Evolutionary conservation across 2,888 invertebrate species (phyloP), one percentile per base, ranked within the genome.

Genomic region (Cheilosia impressa): DNA sequence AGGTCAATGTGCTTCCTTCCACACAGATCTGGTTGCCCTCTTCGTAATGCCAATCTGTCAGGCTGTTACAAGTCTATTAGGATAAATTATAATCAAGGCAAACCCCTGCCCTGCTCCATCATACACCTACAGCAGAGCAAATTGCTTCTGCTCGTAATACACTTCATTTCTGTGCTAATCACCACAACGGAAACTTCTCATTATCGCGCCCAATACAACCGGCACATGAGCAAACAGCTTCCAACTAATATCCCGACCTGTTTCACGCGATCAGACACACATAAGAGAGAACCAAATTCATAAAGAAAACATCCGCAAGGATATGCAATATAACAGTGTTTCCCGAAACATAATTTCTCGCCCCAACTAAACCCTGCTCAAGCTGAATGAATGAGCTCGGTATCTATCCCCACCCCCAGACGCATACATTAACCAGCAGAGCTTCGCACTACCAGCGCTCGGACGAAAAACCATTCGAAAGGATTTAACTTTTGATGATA

Each of bases 401-500:
- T 77, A 63, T 69, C 62, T 69, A 69, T 77, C 62, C 50, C 19
- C 31, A 15, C 63, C 31, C 41, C 55, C 41, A 66, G 47, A 53
- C 55, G 15, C 47, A 53, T 2, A 60, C 24, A 13, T 13, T 13
- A 38, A 0, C 13, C 13, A 38, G 4, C 13, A n/a, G 43, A 13
- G 24, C 52, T 47, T 60, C 62, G 50, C 58, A 78, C 31, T 31
- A 31, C 7, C 31, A 68, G n/a, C 65, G 52, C 50, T 73, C 24
- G 73, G 78, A 72, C 78, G 66, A 72, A 83, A 78, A 78, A 69
- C 72, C 63, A 83, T 79, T 58, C 58, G 75, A 47, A 84, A 79
- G 84, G 84, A 69, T 75, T 75, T 57, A 75, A 75, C 79, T 79
- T 79, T 75, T 65, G 84, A 84, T 84, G 79, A 79, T 79, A 84